These are phyloP conservation scores for Caenorhabditis parvicauda DNA, from an alignment of 2,888 invertebrate species.

Conservation along the genomic window DNA sequence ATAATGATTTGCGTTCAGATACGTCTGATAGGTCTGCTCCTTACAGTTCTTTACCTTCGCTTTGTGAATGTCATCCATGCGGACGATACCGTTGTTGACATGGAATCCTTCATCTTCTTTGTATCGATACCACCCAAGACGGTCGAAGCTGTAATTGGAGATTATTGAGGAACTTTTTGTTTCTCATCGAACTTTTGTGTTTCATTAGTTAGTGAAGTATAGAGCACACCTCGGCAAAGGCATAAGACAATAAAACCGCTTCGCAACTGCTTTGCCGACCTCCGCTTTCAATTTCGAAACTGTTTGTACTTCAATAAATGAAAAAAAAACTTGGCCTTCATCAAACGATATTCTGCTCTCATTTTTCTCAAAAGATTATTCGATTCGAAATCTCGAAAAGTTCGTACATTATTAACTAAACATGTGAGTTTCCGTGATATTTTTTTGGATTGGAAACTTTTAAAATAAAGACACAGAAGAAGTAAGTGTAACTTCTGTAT, in stretches of 20 bases:
- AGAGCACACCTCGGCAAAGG: no score
- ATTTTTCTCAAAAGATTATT: no score
- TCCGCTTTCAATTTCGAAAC: no score
- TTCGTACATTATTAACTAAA: no score
- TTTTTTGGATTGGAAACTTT: background rate
- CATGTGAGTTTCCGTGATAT: no score
- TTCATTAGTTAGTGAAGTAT: no score
- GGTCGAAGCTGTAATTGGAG: slow-evolving; percentile 56
- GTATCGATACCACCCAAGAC: slow-evolving; percentile 60
- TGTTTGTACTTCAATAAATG: no score
- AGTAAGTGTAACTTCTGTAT: background rate
- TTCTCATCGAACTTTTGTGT: no score
- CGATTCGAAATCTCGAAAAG: no score
- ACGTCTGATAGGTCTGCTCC: slow-evolving; percentile 51
- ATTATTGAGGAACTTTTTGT: background rate
- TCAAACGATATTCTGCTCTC: background rate
- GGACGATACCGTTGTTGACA: slow-evolving; percentile 54
- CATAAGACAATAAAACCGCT: no score
- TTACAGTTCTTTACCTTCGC: slow-evolving; percentile 57
- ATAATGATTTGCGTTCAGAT: slow-evolving; percentile 57
- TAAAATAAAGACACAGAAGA: background rate
- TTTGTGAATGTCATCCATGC: slow-evolving; percentile 57
- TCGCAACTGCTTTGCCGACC: no score
- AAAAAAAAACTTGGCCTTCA: no score
- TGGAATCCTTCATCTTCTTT: slow-evolving; percentile 43